These are phyloP conservation scores for Theocolax elegans DNA, from an alignment of 1,140 invertebrate species.

Conservation along the genomic window DNA sequence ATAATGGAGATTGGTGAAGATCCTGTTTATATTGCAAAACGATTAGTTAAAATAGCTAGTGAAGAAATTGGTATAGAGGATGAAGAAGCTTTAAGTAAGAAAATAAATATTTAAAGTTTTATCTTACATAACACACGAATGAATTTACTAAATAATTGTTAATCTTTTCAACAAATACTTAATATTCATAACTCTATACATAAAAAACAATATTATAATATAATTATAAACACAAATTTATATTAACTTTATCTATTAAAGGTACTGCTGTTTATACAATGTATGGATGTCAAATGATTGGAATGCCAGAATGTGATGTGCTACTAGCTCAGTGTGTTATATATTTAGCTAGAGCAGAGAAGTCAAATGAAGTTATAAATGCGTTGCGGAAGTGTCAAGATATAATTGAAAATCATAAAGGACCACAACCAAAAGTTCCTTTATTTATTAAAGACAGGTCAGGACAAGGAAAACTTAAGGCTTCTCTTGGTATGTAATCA, in stretches of 20 bases:
- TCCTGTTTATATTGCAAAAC: constrained; percentile 79
- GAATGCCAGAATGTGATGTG: constrained; percentile 84
- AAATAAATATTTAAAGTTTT: not conserved
- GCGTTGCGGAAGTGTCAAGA: constrained; percentile 65
- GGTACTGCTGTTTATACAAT: constrained; percentile 75
- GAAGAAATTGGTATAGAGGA: constrained; percentile 76
- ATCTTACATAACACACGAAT: too few species aligned
- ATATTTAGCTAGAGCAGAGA: constrained; percentile 79
- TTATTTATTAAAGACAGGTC: constrained; percentile 43
- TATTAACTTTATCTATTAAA: constrained; percentile 28
- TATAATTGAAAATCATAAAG: constrained; percentile 44
- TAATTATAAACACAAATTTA: too few species aligned
- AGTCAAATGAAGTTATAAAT: constrained; percentile 70
- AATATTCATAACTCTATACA: too few species aligned
- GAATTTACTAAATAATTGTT: too few species aligned
- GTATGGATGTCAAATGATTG: constrained; percentile 81
- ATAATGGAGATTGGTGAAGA: constrained; percentile 85
- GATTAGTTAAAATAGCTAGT: constrained; percentile 77
- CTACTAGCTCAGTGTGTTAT: constrained; percentile 79
- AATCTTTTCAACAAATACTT: too few species aligned
- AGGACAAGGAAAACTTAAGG: constrained; percentile 35
- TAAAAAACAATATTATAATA: too few species aligned
- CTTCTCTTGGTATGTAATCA: constrained; percentile 14
- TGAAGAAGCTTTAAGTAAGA: constrained; percentile 64
- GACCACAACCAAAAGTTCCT: constrained; percentile 45